Conservation (phyloP, 2,797 vertebrate genomes). For the Hoplostethus atlanticus region DNA sequence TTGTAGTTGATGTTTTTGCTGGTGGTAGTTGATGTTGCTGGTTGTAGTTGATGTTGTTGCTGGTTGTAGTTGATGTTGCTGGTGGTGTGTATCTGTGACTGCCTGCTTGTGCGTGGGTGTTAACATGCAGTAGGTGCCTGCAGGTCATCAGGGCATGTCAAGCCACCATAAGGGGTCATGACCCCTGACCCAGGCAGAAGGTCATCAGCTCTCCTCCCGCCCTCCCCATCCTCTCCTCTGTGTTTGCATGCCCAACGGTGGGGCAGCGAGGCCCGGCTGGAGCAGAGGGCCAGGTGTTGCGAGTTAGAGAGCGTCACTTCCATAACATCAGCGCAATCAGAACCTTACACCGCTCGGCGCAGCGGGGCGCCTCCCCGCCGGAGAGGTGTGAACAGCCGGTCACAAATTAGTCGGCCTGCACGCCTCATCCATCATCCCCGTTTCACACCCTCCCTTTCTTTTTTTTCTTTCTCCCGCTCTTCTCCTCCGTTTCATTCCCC, state of each 20-base stretch:
- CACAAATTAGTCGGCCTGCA: constrained; percentile 62
- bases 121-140: no score
- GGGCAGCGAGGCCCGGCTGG: background rate
- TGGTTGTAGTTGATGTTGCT: no score
- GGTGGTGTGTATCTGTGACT: no score
- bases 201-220: constrained; percentile 17
- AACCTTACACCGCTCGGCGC: constrained; percentile 47
- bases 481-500: background rate
- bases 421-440: constrained; percentile 72
- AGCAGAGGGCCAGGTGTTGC: constrained; percentile 70
- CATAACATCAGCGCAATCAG: constrained; percentile 67
- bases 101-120: no score
- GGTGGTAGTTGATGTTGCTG: no score
- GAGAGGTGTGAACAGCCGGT: constrained; percentile 70
- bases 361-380: constrained; percentile 40
- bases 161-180: background rate
- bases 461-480: background rate
- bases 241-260: background rate
- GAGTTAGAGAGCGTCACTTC: constrained; percentile 66
- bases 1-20: no score
- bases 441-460: constrained; percentile 5
- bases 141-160: constrained; percentile 5
- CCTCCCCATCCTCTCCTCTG: background rate
- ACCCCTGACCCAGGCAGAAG: constrained; percentile 1
- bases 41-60: no score